A percentile compares a stretch with the other conserved stretches of the same genome.
Conservation (phyloP, 2,888 invertebrate genomes). For the Lamellibrachia satsuma region DNA sequence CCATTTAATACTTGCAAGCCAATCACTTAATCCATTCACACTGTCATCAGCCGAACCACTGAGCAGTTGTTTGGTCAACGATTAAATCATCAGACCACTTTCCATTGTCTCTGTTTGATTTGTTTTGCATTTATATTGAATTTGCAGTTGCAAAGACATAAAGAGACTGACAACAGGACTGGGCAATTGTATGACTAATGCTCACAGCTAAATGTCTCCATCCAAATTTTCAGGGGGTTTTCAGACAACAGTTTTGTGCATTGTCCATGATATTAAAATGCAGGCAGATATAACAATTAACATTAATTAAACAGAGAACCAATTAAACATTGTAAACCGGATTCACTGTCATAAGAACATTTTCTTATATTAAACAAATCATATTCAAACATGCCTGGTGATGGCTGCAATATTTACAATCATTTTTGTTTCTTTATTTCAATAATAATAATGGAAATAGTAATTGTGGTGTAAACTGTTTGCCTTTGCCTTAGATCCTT, state of each 20-base stretch:
- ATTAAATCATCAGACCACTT: not conserved
- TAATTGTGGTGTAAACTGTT: not conserved
- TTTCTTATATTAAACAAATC: too few species aligned
- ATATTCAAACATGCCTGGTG: not conserved
- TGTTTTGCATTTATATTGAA: conserved; percentile 17
- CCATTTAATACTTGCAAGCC: not conserved
- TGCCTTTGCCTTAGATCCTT: not conserved
- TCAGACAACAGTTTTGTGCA: not conserved
- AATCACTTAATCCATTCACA: conserved; percentile 7
- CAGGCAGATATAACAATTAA: not conserved
- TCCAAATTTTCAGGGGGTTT: not conserved
- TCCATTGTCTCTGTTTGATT: conserved; percentile 17
- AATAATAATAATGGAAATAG: not conserved
- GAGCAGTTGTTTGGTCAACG: conserved; percentile 12
- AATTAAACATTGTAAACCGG: not conserved
- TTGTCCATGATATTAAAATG: not conserved
- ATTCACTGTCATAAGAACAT: not conserved
- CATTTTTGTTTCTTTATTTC: not conserved
- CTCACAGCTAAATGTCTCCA: not conserved
- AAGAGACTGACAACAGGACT: not conserved
- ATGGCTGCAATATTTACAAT: not conserved
- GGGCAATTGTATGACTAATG: not conserved
- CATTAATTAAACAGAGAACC: not conserved
- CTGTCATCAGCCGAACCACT: not conserved
- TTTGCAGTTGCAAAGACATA: not conserved